Evolutionary conservation across 2,888 invertebrate species (phyloP), one percentile per base, ranked within the genome.

Genomic region (Drosophila quinaria): DNA sequence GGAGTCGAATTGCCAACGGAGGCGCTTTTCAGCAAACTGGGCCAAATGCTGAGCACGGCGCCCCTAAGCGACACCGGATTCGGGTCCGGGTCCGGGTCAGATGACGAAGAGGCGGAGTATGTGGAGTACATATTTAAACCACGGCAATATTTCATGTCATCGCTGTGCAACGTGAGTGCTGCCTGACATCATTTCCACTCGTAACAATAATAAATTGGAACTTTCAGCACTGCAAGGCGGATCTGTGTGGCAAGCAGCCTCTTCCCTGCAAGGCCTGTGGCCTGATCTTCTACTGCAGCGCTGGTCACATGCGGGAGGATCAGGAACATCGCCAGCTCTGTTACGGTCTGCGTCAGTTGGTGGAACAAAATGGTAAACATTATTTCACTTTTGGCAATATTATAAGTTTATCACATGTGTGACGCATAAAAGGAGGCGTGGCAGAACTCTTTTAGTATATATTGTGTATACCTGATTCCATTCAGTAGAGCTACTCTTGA

Each of bases 91-190:
- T 47, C 47, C 11, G 49, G 17, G 10, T 87, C 91, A 4, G 91
- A 93, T 29, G 93, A 92, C 19, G 94, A 94, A 39, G 94, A 94
- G 29, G 94, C 94, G 41, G 94, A 94, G 61, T 94, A 94, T 60
- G 93, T 95, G 51, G 94, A 95, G 52, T 95, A 95, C 81, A 94
- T 95, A 72, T 95, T 95, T 72, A 95, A 94, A 83, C 95, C 95
- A 58, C 93, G 96, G 10, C 94, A 94, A 86, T 94, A 95, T 13
- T 96, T 94, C 87, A 92, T 95, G 35, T 94, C 94, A 44, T 94
- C 94, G 70, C 92, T 94, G 5, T 96, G 96, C 72, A 91, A 92
- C 76, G 92, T 92, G 84, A 85, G 81, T 70, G 4, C 2, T 1
- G 8, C 1, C 10, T 3, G 9, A 17, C 17, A 15, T 35, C 3